A percentile compares a stretch with the other conserved stretches of the same genome.
phyloP scores from a whole-genome alignment of 2,888 invertebrate genomes.

The Synergus japonicus region DNA sequence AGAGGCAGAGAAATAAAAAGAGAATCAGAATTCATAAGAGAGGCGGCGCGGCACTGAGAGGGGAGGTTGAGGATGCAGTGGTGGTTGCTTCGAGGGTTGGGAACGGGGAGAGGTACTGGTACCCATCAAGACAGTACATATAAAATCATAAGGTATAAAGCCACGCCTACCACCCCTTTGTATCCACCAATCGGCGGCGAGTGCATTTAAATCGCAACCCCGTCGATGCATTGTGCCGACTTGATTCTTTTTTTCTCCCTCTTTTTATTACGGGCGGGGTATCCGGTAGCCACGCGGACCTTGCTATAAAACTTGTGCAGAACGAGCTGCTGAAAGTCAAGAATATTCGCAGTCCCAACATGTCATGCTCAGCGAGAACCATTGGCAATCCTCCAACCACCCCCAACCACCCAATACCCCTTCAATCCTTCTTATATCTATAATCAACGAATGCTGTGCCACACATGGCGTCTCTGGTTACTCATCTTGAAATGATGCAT shows the following conservation, averaged over 20 bases:
- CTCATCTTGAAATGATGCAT: background rate
- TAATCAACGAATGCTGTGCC: background rate
- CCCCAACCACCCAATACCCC: constrained; percentile 31
- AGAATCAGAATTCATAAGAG: constrained; percentile 29
- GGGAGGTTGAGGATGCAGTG: constrained; percentile 41
- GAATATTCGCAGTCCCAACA: constrained; percentile 62
- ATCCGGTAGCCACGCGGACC: constrained; percentile 53
- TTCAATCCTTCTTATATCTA: constrained; percentile 16
- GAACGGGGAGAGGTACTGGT: constrained; percentile 49
- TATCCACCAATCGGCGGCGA: constrained; percentile 69
- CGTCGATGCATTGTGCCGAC: constrained; percentile 72
- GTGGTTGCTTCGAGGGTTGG: constrained; percentile 46
- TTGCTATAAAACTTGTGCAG: constrained; percentile 31
- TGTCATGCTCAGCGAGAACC: background rate
- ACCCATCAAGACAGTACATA: constrained; percentile 73
- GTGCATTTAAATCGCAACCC: constrained; percentile 76
- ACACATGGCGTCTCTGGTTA: constrained; percentile 6
- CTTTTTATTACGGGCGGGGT: constrained; percentile 65
- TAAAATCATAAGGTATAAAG: constrained; percentile 75
- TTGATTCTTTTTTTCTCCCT: constrained; percentile 59
- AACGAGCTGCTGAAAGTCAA: constrained; percentile 42
- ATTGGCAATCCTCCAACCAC: constrained; percentile 18
- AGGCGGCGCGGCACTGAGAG: constrained; percentile 47
- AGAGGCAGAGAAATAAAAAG: constrained; percentile 44
- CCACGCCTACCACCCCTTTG: constrained; percentile 75